Conservation (phyloP, 2,113 vertebrate genomes). For the Callorhinus ursinus region DNA sequence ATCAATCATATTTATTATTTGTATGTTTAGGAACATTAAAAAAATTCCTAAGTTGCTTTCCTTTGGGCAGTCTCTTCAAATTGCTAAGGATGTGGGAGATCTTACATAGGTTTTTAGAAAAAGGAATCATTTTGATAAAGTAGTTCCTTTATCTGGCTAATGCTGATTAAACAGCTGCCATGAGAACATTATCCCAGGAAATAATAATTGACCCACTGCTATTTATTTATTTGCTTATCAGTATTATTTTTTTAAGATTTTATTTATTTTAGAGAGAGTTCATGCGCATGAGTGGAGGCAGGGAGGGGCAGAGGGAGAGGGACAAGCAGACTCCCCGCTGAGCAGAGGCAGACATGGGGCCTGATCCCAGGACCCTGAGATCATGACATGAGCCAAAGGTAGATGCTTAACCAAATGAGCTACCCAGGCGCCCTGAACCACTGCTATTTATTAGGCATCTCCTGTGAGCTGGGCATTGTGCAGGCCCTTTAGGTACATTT, state of each 20-base stretch:
- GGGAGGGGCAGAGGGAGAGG: not conserved
- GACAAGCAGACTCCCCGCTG: not conserved
- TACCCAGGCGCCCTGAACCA: not conserved
- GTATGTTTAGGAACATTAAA: not conserved
- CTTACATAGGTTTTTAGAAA: not conserved
- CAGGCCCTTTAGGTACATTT: not conserved
- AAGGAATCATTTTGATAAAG: not conserved
- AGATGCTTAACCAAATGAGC: not conserved
- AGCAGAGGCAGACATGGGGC: not conserved
- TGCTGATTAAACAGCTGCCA: not conserved
- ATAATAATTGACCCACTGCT: not conserved
- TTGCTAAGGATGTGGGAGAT: not conserved
- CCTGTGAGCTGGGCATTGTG: not conserved
- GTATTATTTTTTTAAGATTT: not conserved
- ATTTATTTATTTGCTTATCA: not conserved
- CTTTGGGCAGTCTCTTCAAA: not conserved
- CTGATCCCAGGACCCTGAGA: not conserved
- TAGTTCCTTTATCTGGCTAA: not conserved
- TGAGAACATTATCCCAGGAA: not conserved
- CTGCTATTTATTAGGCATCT: not conserved
- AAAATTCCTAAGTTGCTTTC: not conserved
- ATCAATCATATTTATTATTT: not conserved
- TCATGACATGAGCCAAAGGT: not conserved
- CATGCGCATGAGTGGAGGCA: not conserved
- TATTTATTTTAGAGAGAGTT: not conserved